Evolutionary conservation across 2,888 invertebrate genomes (phyloP).

Genomic region (Apocheima hispidaria): DNA sequence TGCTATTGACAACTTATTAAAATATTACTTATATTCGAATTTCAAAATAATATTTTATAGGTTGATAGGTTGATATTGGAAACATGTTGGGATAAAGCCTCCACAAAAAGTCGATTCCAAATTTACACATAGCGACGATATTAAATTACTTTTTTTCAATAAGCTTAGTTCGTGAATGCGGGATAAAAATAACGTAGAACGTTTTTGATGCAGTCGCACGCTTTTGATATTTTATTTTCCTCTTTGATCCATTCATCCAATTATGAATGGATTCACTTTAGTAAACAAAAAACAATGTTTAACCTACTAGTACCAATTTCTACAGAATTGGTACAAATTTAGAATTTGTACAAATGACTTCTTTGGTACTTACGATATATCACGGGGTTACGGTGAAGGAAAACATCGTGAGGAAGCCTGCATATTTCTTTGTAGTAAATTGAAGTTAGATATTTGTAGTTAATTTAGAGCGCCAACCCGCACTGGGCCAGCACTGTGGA

Average conservation of each 20-base stretch:
- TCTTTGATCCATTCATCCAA: background rate
- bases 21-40: background rate
- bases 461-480: too few relatives aligned
- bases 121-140: background rate
- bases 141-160: background rate
- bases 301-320: too few relatives aligned
- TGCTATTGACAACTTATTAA: too few relatives aligned
- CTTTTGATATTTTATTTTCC: background rate
- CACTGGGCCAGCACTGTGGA: too few relatives aligned
- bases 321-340: too few relatives aligned
- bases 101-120: conserved; percentile 6
- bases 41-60: conserved; percentile 2
- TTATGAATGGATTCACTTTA: too few relatives aligned
- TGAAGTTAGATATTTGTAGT: too few relatives aligned
- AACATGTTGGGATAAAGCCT: conserved; percentile 2
- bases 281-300: background rate
- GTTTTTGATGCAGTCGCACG: background rate
- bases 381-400: too few relatives aligned
- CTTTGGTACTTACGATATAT: too few relatives aligned
- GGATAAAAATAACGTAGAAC: background rate
- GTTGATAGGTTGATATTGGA: background rate
- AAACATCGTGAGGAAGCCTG: too few relatives aligned
- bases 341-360: too few relatives aligned
- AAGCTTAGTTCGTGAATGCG: background rate
- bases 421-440: too few relatives aligned